These are phyloP conservation scores for Himantopus leucocephalus DNA, from an alignment of 2,113 vertebrate genomes.

Conservation along the genomic window DNA sequence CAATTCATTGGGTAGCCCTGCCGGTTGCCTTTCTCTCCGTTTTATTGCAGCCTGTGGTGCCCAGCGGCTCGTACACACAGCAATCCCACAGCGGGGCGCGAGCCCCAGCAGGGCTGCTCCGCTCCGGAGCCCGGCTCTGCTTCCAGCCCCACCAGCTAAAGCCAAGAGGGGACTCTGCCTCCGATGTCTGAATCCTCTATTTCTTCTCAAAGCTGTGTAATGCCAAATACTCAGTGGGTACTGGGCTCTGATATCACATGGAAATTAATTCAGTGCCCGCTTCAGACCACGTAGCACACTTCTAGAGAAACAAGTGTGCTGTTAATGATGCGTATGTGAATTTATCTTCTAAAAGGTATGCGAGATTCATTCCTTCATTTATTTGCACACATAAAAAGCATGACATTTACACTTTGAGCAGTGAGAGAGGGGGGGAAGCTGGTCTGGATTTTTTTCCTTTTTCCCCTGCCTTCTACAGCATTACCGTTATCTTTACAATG, in stretches of 20 bases:
- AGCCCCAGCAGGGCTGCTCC: too few relatives aligned
- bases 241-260: background rate
- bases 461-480: background rate
- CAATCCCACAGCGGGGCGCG: too few relatives aligned
- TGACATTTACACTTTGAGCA: background rate
- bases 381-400: background rate
- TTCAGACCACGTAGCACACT: rapidly evolving
- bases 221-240: background rate
- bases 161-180: too few relatives aligned
- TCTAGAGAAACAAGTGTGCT: background rate
- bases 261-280: background rate
- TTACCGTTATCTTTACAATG: background rate
- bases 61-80: too few relatives aligned
- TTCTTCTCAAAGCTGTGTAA: background rate
- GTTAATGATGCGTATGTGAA: too few relatives aligned
- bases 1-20: too few relatives aligned
- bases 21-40: background rate
- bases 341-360: background rate
- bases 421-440: background rate
- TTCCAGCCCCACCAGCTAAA: too few relatives aligned
- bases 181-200: too few relatives aligned
- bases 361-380: background rate
- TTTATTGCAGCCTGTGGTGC: background rate
- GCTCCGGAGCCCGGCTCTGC: too few relatives aligned
- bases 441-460: background rate